phyloP scores from a whole-genome alignment of 2,797 vertebrate genomes.

The Pristis pectinata region DNA sequence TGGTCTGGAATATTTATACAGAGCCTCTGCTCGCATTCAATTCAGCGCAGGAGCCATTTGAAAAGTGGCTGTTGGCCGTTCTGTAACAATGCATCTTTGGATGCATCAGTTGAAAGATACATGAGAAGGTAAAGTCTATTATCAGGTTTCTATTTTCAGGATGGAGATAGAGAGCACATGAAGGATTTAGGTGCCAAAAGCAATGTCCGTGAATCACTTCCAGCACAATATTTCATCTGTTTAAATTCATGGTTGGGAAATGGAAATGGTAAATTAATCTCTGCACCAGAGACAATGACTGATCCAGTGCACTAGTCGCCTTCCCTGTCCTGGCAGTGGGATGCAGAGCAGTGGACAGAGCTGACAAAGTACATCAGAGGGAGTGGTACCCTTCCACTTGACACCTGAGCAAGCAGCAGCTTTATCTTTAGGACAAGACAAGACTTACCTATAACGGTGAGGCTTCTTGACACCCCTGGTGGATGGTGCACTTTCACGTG shows the following conservation, averaged over 20 bases:
- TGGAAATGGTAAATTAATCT: not conserved
- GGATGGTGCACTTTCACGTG: conserved; percentile 70
- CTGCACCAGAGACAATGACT: not conserved
- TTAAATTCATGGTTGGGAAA: not conserved
- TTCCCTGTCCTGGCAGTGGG: not conserved
- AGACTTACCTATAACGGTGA: conserved; percentile 60
- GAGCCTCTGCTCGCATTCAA: not conserved
- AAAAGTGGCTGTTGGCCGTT: not conserved
- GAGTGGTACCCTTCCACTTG: not conserved
- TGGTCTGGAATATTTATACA: not conserved
- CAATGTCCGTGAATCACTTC: not conserved
- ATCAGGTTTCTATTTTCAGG: not conserved
- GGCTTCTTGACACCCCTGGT: conserved; percentile 72
- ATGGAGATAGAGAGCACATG: not conserved
- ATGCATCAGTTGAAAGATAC: not conserved
- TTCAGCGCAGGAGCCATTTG: not conserved
- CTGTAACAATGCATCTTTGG: not conserved
- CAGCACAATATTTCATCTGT: not conserved
- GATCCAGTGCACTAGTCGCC: not conserved
- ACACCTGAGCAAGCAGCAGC: not conserved
- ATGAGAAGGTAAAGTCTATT: not conserved
- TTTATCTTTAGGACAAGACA: not conserved
- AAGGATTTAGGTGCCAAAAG: too few species aligned
- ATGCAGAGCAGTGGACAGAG: not conserved
- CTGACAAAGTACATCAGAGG: not conserved